Base-by-base conservation (phyloP, 2,113 vertebrate genomes). In the Phyllopteryx taeniolatus region DNA sequence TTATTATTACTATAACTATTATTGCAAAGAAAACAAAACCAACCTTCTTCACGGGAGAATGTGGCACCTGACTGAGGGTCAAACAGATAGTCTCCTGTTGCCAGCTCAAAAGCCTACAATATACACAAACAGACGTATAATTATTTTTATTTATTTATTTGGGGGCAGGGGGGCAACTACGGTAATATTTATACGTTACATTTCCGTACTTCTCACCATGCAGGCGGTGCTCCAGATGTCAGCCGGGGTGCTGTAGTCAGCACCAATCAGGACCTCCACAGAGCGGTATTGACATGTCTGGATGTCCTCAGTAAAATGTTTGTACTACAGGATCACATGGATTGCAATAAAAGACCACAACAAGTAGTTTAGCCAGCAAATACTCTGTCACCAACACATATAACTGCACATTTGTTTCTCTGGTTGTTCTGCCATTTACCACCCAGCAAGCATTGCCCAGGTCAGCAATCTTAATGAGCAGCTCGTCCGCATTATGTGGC, bases 221-320 rank as follows among this genome's bases (percentile, higher is more conserved):
- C 96, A 98, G 0, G 96, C 96, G 0, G 95, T 94, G 79, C 96
- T 98, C 96, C 96, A 98, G 70, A 98, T 96, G 89, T 98, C 96
- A 57, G 96, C 96, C 47, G 96, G 94, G 0, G 95, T 96, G 79
- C 92, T 92, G 82, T 98, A 98, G 67, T 95, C 94, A 10, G 95
- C 94, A 64, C 96, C 96, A 81, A 98, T 96, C 79, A 98, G 93
- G 79, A 96, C 96, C 87, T 98, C 96, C 83, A 96, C 94, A 74
- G 95, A 96, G 86, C 96, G 94, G 68, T 98, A 98, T 84, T 98
- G 96, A 73, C 96, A 95, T 0, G 96, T 98, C 92, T 98, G 96
- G 87, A 98, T 98, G 81, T 98, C 96, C 86, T 98, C 95, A 8
- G 94, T 95, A 88, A 98, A 98, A 90, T 98, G 96, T 84, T 96